phyloP scores from a whole-genome alignment of 1,140 invertebrate genomes.

The Schmidtea mediterranea region DNA sequence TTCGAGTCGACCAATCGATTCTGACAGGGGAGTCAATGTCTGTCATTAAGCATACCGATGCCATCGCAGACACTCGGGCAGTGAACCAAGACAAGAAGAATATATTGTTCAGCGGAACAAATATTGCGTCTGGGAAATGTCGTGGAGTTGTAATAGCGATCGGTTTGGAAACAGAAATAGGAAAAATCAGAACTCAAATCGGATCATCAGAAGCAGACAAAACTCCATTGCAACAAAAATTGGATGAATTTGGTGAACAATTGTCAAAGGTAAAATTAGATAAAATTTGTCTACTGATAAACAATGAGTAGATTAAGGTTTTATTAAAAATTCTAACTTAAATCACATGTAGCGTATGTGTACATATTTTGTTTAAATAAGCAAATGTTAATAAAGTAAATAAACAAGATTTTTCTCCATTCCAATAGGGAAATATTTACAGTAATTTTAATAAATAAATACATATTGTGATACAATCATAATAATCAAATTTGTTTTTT shows the following conservation, averaged over 20 bases:
- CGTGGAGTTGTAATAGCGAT: constrained; percentile 92
- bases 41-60: constrained; percentile 92
- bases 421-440: too few relatives aligned
- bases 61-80: constrained; percentile 75
- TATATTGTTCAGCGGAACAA: constrained; percentile 71
- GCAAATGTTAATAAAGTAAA: too few relatives aligned
- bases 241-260: constrained; percentile 98
- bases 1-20: constrained; percentile 97
- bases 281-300: too few relatives aligned
- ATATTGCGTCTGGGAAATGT: constrained; percentile 91
- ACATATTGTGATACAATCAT: too few relatives aligned
- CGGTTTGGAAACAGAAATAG: constrained; percentile 82
- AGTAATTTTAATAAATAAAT: too few relatives aligned
- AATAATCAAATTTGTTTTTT: too few relatives aligned
- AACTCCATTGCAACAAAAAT: constrained; percentile 92
- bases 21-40: constrained; percentile 83
- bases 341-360: too few relatives aligned
- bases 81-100: constrained; percentile 99
- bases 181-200: constrained; percentile 26
- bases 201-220: constrained; percentile 28
- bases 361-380: too few relatives aligned
- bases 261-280: constrained; percentile 45
- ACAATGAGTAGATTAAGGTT: too few relatives aligned
- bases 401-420: too few relatives aligned
- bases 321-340: too few relatives aligned